Evolutionary conservation across 2,113 vertebrate genomes (phyloP).

Genomic region (Pangasianodon hypophthalmus): DNA sequence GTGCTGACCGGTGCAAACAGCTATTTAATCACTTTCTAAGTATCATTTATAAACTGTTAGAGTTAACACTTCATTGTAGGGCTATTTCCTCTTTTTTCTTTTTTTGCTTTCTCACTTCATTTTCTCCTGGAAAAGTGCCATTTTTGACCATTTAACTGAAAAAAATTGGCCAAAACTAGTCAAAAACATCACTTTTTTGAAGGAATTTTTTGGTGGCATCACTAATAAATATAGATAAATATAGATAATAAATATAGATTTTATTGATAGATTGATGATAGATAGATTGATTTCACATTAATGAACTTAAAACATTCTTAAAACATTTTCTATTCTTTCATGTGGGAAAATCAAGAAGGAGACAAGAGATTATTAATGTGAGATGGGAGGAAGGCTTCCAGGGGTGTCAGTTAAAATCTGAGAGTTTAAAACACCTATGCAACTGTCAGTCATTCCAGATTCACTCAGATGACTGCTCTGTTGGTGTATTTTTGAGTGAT

Average conservation of each 20-base stretch:
- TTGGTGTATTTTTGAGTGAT: not conserved
- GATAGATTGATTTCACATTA: not conserved
- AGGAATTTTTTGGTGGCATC: too few relatives aligned
- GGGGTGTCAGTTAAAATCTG: not conserved
- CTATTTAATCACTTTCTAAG: not conserved
- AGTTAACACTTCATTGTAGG: too few relatives aligned
- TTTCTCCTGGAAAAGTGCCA: too few relatives aligned
- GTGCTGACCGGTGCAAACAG: not conserved
- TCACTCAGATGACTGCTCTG: not conserved
- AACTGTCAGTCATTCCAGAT: not conserved
- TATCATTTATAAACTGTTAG: not conserved
- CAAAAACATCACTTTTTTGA: too few relatives aligned
- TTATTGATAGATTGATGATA: too few relatives aligned
- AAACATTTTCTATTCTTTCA: not conserved
- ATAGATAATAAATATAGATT: too few relatives aligned
- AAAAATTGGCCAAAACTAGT: too few relatives aligned
- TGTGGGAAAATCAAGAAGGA: not conserved
- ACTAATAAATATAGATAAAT: too few relatives aligned
- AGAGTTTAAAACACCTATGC: not conserved
- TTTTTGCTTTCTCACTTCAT: too few relatives aligned
- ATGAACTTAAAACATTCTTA: not conserved
- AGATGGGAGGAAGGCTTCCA: not conserved
- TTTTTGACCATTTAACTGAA: too few relatives aligned
- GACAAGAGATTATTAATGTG: not conserved
- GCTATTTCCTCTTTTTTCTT: too few relatives aligned